Base-by-base conservation (phyloP, 2,797 vertebrate species). In the Champsocephalus gunnari region DNA sequence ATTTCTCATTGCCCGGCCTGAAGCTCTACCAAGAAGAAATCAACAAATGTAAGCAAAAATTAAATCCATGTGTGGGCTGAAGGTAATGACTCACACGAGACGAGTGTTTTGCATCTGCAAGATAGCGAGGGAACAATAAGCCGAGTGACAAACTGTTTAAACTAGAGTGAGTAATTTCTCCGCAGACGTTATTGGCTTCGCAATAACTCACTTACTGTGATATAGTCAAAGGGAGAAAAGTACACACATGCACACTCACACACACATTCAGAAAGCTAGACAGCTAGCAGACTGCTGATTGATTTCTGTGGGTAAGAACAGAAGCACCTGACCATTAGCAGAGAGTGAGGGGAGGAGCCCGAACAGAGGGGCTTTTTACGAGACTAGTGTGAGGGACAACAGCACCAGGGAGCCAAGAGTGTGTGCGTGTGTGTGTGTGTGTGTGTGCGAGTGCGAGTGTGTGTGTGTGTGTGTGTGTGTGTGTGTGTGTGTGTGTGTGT, bases 281-380 rank as follows among this genome's bases (percentile, higher is more conserved):
- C 83, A 87, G 32, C 49, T 13, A 88, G 71, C 84, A 88, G 83
- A 87, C 86, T 89, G 84, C 63, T 91, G 89, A 90, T 87, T 88
- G 88, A 90, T 90, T 88, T 82, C 83, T 80, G 77, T 56, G 64
- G 69, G 41, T 83, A 69, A 64, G 75, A 86, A 85, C 75, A 87
- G 85, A 81, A 88, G 80, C 85, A 91, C 89, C 89, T 92, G 89
- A 92, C 73, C 55, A 81, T 82, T 81, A 83, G 66, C 0, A 9
- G 73, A 74, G 79, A 88, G 83, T 75, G 58, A 85, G 71, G 80
- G 85, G 76, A 12, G 73, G 77, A 43, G 69, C 47, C 53, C 9
- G 16, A 77, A 75, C 73, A 83, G 79, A 79, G 82, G 72, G 84
- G 49, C 62, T 83, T 87, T 88, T 90, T 79, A 88, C 57, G 62